phyloP scores from a whole-genome alignment of 2,888 invertebrate species.

The Drosophila recens region DNA sequence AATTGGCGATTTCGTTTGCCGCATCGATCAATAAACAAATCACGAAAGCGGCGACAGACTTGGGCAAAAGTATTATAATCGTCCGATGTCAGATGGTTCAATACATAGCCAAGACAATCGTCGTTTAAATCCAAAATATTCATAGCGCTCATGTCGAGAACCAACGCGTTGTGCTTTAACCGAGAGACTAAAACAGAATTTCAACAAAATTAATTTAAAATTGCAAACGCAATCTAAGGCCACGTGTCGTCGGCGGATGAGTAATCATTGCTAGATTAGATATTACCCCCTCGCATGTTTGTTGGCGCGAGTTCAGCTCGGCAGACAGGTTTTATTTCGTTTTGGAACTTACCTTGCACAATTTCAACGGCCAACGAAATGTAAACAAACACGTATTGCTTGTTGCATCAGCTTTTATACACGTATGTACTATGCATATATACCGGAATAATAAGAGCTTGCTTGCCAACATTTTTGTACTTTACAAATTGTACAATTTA shows the following conservation, averaged over 20 bases:
- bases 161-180: background rate
- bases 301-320: background rate
- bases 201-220: conserved; percentile 7
- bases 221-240: conserved; percentile 21
- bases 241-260: conserved; percentile 61
- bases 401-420: conserved; percentile 5
- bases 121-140: conserved; percentile 51
- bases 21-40: conserved; percentile 29
- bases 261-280: conserved; percentile 44
- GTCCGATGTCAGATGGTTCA: conserved; percentile 25
- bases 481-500: background rate
- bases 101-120: conserved; percentile 56
- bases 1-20: conserved; percentile 38
- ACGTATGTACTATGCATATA: background rate
- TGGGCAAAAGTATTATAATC: conserved; percentile 55
- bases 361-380: conserved; percentile 13
- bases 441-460: background rate
- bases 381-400: conserved; percentile 5
- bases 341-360: conserved; percentile 53
- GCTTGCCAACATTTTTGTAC: background rate
- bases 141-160: conserved; percentile 29
- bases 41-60: conserved; percentile 59
- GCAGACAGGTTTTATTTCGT: conserved; percentile 34
- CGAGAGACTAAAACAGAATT: conserved; percentile 38
- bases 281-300: background rate